Conservation (phyloP, 1,140 invertebrate genomes). For the Drosophila seguyi region DNA sequence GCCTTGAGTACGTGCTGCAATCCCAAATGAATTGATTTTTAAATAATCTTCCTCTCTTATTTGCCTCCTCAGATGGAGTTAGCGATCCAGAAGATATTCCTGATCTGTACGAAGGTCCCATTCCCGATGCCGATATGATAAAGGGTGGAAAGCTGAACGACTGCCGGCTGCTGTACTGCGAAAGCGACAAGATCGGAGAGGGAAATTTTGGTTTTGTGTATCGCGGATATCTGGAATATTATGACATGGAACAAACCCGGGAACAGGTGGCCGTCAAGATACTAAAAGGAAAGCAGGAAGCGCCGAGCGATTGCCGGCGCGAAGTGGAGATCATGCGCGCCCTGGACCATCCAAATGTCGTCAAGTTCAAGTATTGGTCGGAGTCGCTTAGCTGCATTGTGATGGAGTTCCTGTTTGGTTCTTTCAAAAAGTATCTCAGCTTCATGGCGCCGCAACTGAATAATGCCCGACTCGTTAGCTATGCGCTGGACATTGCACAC, state of each 20-base stretch:
- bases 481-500: slow-evolving; percentile 88
- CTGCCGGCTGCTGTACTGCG: slow-evolving; percentile 68
- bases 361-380: slow-evolving; percentile 93
- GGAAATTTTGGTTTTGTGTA: slow-evolving; percentile 79
- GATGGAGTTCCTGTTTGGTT: slow-evolving; percentile 95
- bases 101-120: no score
- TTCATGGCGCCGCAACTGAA: slow-evolving; percentile 88
- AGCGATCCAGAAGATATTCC: slow-evolving; percentile 8
- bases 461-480: slow-evolving; percentile 88
- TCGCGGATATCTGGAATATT: slow-evolving; percentile 58
- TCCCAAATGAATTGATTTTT: not conserved
- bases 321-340: slow-evolving; percentile 93
- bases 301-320: slow-evolving; percentile 87
- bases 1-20: slow-evolving; percentile 29
- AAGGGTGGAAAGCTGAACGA: slow-evolving; percentile 56
- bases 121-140: slow-evolving; percentile 50
- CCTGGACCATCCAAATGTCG: slow-evolving; percentile 94
- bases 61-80: slow-evolving; percentile 17
- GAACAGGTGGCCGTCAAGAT: slow-evolving; percentile 90
- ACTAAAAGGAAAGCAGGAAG: slow-evolving; percentile 86
- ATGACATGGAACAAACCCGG: slow-evolving; percentile 54
- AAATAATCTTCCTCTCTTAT: not conserved
- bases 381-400: slow-evolving; percentile 92
- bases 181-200: slow-evolving; percentile 63
- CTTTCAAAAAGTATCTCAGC: slow-evolving; percentile 91